Evolutionary conservation across 2,888 invertebrate species (phyloP).

Genomic region (Noctua pronuba): DNA sequence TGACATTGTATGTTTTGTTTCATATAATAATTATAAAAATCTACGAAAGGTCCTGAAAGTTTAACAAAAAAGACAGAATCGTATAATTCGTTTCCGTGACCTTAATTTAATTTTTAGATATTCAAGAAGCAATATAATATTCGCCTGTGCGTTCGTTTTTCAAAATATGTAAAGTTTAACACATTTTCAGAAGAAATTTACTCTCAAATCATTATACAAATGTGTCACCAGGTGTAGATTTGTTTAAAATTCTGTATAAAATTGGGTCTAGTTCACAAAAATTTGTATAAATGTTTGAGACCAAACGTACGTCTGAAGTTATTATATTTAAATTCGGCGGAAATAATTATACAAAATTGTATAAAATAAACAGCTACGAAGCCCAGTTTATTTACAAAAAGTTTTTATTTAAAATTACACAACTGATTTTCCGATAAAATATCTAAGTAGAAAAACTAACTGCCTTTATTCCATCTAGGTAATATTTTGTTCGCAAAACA

Average conservation of each 20-base stretch:
- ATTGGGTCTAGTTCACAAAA: slow-evolving; percentile 52
- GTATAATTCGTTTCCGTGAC: slow-evolving; percentile 72
- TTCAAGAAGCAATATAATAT: slow-evolving; percentile 62
- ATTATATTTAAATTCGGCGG: slow-evolving; percentile 53
- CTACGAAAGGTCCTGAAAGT: slow-evolving; percentile 58
- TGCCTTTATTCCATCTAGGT: slow-evolving; percentile 63
- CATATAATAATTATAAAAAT: slow-evolving; percentile 47
- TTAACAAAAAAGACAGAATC: slow-evolving; percentile 56
- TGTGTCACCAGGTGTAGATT: slow-evolving; percentile 44
- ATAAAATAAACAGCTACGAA: slow-evolving; percentile 69
- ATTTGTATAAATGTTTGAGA: slow-evolving; percentile 51
- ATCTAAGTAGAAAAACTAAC: slow-evolving; percentile 79
- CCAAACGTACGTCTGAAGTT: slow-evolving; percentile 32
- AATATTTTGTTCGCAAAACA: slow-evolving; percentile 79
- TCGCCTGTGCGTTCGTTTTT: slow-evolving; percentile 77
- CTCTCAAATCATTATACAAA: slow-evolving; percentile 55
- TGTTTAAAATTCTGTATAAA: slow-evolving; percentile 59
- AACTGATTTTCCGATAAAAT: slow-evolving; percentile 64
- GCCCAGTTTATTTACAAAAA: slow-evolving; percentile 68
- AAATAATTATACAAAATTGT: slow-evolving; percentile 59
- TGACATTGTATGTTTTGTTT: slow-evolving; percentile 29
- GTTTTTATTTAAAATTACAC: slow-evolving; percentile 54
- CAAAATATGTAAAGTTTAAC: slow-evolving; percentile 71
- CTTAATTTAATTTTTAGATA: slow-evolving; percentile 70
- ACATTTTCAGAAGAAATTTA: slow-evolving; percentile 24